These are phyloP conservation scores for Caloenas nicobarica DNA, from an alignment of 2,113 vertebrate species.

Conservation along the genomic window DNA sequence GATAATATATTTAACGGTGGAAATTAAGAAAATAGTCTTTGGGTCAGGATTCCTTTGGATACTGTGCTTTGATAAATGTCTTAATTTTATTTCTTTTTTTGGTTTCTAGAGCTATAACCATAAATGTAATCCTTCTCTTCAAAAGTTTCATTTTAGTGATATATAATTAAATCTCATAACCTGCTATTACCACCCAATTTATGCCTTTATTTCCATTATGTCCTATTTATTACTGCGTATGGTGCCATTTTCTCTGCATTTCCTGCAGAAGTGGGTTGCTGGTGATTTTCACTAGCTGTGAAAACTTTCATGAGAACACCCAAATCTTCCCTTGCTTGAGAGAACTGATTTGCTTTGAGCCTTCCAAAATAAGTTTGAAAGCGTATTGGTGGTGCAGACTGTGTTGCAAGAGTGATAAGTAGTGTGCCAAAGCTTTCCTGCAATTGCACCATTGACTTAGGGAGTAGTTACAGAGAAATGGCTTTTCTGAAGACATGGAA, in stretches of 20 bases:
- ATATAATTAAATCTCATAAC: background rate
- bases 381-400: background rate
- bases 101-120: background rate
- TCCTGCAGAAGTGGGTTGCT: background rate
- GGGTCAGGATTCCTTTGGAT: background rate
- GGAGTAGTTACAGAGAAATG: background rate
- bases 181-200: background rate
- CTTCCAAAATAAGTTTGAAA: background rate
- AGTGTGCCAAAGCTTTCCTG: background rate
- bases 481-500: background rate
- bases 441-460: background rate
- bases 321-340: background rate
- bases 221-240: background rate
- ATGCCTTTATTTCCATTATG: background rate
- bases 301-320: background rate
- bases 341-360: background rate
- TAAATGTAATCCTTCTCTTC: background rate
- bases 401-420: background rate
- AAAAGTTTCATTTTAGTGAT: background rate
- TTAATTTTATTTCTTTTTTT: background rate
- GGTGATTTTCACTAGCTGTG: background rate
- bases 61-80: background rate
- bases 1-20: background rate
- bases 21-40: background rate
- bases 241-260: background rate